Evolutionary conservation across 2,113 vertebrate genomes (phyloP).

Genomic region (Paradoxurus hermaphroditus): DNA sequence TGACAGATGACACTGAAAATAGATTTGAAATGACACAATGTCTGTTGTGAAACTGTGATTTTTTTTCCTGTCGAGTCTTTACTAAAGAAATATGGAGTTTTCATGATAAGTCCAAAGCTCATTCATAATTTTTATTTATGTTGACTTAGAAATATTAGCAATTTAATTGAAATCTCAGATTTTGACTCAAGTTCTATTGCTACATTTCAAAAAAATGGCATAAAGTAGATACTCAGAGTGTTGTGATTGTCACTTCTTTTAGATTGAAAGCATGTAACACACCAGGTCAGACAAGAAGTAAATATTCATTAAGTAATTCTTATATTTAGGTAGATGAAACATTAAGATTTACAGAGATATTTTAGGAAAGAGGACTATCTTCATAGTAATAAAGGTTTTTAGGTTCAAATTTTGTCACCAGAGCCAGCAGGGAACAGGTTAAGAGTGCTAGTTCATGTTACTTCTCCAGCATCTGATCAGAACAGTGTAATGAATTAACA

Average conservation of each 20-base stretch:
- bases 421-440: background rate
- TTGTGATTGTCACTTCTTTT: background rate
- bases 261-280: background rate
- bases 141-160: background rate
- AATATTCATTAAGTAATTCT: background rate
- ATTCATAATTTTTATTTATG: background rate
- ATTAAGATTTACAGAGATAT: background rate
- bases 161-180: background rate
- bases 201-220: background rate
- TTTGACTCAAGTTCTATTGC: background rate
- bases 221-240: background rate
- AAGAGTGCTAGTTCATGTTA: background rate
- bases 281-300: background rate
- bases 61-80: background rate
- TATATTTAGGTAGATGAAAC: background rate
- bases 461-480: background rate
- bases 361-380: background rate
- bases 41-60: conserved; percentile 3
- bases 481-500: background rate
- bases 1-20: background rate
- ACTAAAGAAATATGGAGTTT: background rate
- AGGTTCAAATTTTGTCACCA: background rate
- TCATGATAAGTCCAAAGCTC: background rate
- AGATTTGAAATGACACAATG: conserved; percentile 18
- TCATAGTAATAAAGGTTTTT: background rate